Base-by-base conservation (phyloP, 64 coral and sea anemone species). In the Stichodactyla helianthus region DNA sequence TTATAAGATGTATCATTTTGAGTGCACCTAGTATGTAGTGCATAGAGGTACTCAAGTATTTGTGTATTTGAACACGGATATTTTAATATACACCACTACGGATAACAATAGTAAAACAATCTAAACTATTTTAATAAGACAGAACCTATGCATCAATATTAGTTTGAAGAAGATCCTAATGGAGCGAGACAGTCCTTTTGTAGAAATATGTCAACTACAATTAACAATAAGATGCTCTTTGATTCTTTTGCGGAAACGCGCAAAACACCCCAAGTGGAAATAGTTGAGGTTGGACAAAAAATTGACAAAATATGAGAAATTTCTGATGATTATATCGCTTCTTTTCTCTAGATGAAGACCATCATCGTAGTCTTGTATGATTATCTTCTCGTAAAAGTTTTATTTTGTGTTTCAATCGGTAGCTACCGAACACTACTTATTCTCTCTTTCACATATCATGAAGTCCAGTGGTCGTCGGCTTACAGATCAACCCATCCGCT, bases 101-200 rank as follows among this genome's bases (percentile, higher is more conserved):
- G 10, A 74, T 27, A 74, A 74, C 68, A 74, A 28, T 74, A 74
- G 68, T 74, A 74, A 74, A 74, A 74, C 68, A 74, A 74, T 74
- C 11, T 74, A 31, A 74, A 74, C 68, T 74, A 74, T 74, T 74
- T 74, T 74, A 74, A 74, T 74, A 74, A 74, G 68, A 74, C n/a
- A 74, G 68, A 25, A n/a, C 27, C 27, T 31, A 74, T 74, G 68
- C 68, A 74, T 74, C 68, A 74, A 28, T 74, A 74, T 74, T 74
- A 8, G 68, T 31, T 25, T 74, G 68, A 74, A 28, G n/a, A 74
- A 74, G 23, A 74, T 28, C 23, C 9, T 28, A 74, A 28, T 74
- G 22, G 11, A 74, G 6, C 25, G 10, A 74, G n/a, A 74, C 26
- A 74, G 5, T 17, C 58, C 10, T 60, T 5, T 20, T 65, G 5